Evolutionary conservation across 2,113 vertebrate species (phyloP).

Genomic region (Leuciscus idus): DNA sequence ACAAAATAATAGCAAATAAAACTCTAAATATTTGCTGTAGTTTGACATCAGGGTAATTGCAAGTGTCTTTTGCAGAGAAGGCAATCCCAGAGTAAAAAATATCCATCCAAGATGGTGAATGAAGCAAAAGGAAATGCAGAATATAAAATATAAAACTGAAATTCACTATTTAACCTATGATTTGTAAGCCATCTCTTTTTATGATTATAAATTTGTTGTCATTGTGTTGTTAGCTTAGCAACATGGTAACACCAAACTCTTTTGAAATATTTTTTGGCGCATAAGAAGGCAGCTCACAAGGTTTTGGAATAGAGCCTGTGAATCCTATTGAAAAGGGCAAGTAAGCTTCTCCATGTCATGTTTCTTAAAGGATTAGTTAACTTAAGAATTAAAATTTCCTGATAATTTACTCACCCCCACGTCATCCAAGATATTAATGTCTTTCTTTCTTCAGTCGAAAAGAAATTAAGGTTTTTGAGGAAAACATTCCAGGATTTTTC

Average conservation of each 20-base stretch:
- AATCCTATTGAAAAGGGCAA: neutral
- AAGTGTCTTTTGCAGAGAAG: neutral
- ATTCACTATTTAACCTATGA: neutral
- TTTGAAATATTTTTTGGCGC: neutral
- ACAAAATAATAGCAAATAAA: constrained; percentile 58
- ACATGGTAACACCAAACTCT: neutral
- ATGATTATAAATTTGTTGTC: neutral
- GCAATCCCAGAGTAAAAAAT: neutral
- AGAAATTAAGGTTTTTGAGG: too few species aligned
- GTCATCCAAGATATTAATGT: too few species aligned
- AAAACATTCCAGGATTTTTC: too few species aligned
- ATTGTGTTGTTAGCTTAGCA: neutral
- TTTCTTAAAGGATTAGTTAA: neutral
- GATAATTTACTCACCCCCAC: too few species aligned
- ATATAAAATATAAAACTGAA: neutral
- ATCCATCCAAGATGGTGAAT: neutral
- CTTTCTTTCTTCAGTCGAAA: too few species aligned
- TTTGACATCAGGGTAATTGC: constrained; percentile 37
- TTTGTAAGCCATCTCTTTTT: neutral
- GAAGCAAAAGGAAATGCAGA: neutral
- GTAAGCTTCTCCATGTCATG: neutral
- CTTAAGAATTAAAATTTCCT: neutral
- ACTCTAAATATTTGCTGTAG: constrained; percentile 5
- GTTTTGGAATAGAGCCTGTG: constrained; percentile 20
- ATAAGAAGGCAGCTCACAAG: neutral